Base-by-base conservation (phyloP, 2,888 invertebrate species). In the Melanchra persicariae region DNA sequence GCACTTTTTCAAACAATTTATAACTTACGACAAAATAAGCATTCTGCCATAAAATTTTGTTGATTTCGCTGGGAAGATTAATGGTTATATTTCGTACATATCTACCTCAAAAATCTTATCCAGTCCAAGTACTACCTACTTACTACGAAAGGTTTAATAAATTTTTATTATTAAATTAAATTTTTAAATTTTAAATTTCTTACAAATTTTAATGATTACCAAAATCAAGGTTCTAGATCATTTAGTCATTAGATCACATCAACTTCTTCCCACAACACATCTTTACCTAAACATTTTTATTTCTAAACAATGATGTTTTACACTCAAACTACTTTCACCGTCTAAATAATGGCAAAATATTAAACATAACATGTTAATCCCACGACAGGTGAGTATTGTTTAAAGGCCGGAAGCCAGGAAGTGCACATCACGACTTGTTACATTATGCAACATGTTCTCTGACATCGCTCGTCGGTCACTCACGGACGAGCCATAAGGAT, bases 401-500 rank as follows among this genome's bases (percentile, higher is more conserved):
- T 79, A 83, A 85, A 84, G 78, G 64, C 86, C 89, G 87, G 90
- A 89, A 90, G 85, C 79, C 71, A 82, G 87, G 88, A 89, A 89
- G 86, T 82, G 81, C 85, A 82, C 85, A 82, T 85, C 87, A 87
- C 87, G 84, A 87, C 75, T 76, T 76, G 59, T 60, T 82, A 75
- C 71, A 82, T 88, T 86, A 87, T 86, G 82, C 85, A 87, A 87
- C 66, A 61, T 74, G 82, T 60, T 74, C 69, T 66, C 65, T 60
- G 62, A 19, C 71, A 51, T 65, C 74, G 60, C 30, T 58, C 68
- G 61, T n/a, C 77, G 81, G 80, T 70, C 83, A 83, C 63, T 76
- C 83, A 72, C 76, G 65, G 73, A 52, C 69, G 64, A 55, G 57
- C 71, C 68, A 70, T 80, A 73, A 84, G 73, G 82, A 79, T 82